These are phyloP conservation scores for Ectemnius lituratus DNA, from an alignment of 2,888 invertebrate species.

Conservation along the genomic window DNA sequence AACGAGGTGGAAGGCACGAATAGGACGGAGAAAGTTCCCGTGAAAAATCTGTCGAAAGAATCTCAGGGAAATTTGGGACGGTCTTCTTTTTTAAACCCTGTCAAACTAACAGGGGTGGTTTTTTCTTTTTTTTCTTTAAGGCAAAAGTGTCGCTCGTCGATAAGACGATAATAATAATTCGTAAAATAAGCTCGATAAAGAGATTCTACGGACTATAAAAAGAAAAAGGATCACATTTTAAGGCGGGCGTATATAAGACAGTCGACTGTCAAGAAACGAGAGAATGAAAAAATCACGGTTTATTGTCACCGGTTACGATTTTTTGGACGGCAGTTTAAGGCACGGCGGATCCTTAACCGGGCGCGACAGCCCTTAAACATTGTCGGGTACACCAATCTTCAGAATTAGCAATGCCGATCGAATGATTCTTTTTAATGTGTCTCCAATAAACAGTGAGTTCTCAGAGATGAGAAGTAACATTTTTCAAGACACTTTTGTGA, in stretches of 20 bases:
- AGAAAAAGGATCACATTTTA: conserved; percentile 47
- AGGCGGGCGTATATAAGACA: conserved; percentile 29
- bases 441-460: too few species aligned
- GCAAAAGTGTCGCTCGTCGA: conserved; percentile 39
- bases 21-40: conserved; percentile 4
- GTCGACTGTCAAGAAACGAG: conserved; percentile 27
- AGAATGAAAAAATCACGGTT: conserved; percentile 33
- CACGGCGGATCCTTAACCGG: conserved; percentile 55
- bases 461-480: too few species aligned
- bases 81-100: conserved; percentile 39
- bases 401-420: neutral
- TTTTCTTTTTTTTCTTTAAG: conserved; percentile 23
- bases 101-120: neutral
- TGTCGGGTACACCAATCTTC: neutral
- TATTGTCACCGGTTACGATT: conserved; percentile 61
- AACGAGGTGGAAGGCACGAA: conserved; percentile 5
- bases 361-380: conserved; percentile 60
- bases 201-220: neutral
- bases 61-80: conserved; percentile 52
- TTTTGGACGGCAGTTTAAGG: conserved; percentile 70
- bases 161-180: conserved; percentile 14
- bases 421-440: too few species aligned
- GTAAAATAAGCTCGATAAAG: conserved; percentile 40
- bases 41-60: neutral
- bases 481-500: too few species aligned